Conservation (phyloP, 2,888 invertebrate genomes). For the Fabriciana adippe region DNA sequence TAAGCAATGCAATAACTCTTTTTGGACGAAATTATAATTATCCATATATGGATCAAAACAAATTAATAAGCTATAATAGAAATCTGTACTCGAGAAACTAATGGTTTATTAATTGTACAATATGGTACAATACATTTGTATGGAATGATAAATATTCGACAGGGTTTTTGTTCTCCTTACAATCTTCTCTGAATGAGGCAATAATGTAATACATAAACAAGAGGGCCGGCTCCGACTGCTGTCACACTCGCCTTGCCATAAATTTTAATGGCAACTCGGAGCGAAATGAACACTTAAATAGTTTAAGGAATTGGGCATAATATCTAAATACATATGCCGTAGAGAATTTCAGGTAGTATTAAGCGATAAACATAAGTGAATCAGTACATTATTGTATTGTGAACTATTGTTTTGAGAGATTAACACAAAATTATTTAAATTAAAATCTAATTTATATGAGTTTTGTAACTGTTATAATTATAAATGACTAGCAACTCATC, state of each 20-base stretch:
- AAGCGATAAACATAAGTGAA: background rate
- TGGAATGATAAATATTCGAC: conserved; percentile 63
- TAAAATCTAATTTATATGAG: no score
- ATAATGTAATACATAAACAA: conserved; percentile 76
- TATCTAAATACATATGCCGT: conserved; percentile 19
- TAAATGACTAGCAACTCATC: no score
- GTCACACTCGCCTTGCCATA: conserved; percentile 41
- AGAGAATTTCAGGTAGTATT: conserved; percentile 2
- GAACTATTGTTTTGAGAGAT: background rate
- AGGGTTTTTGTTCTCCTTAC: conserved; percentile 66
- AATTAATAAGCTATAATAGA: no score
- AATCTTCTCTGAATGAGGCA: conserved; percentile 70
- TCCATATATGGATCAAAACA: no score
- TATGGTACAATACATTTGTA: conserved; percentile 19
- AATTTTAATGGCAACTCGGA: conserved; percentile 35
- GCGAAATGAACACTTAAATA: conserved; percentile 36
- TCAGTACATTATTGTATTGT: background rate
- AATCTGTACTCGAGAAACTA: background rate
- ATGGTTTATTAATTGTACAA: conserved; percentile 11
- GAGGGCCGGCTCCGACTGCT: conserved; percentile 47
- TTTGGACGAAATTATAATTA: no score
- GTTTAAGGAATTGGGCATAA: conserved; percentile 26
- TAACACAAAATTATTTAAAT: no score
- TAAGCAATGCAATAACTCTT: no score
- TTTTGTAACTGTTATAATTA: no score